Base-by-base conservation (phyloP, 1,140 invertebrate species). In the Hylaeus anthracinus region DNA sequence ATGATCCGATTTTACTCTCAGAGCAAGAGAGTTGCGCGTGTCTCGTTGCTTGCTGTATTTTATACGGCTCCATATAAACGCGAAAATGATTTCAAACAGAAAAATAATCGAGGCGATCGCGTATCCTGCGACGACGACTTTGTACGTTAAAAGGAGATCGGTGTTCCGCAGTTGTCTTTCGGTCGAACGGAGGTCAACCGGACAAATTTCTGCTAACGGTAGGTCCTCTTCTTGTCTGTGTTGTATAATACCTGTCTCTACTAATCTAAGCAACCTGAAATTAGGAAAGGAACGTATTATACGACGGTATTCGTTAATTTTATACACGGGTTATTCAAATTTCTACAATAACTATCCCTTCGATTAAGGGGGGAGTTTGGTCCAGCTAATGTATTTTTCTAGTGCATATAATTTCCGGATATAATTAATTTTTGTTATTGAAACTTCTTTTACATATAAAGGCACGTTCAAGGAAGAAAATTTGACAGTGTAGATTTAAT, bases 191-290 rank as follows among this genome's bases (percentile, higher is more conserved):
- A 97, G 92, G 92, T 97, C 95, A 43, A 97, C 92, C 0, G 97
- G 97, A 87, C 97, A 98, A 64, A 97, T 96, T 81, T 95, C 95
- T 0, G 96, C 95, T 75, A 95, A 94, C 0, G 97, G 97, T 82
- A 97, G 85, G 81, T 95, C 94, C 73, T 93, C 91, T 3, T 90
- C 90, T 65, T 95, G 93, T 75, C 96, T 92, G 79, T 95, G 95
- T 75, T 95, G 95, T 0, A 97, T 94, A 60, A 97, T 95, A 39
- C 97, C 97, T 0, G 95, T 94, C 92, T 97, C 96, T 0, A 96
- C 94, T 26, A 97, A 90, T 78, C 94, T 92, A 66, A 95, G 93
- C 5, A 97, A 89, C 75, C 96, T 97, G 88, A 9, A 93, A 94
- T 41, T 51, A 64, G 5, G 15, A 5, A 63, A 77, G 3, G 2